These are phyloP conservation scores for Antigone vipio DNA, from an alignment of 2,113 vertebrate species.

Conservation along the genomic window DNA sequence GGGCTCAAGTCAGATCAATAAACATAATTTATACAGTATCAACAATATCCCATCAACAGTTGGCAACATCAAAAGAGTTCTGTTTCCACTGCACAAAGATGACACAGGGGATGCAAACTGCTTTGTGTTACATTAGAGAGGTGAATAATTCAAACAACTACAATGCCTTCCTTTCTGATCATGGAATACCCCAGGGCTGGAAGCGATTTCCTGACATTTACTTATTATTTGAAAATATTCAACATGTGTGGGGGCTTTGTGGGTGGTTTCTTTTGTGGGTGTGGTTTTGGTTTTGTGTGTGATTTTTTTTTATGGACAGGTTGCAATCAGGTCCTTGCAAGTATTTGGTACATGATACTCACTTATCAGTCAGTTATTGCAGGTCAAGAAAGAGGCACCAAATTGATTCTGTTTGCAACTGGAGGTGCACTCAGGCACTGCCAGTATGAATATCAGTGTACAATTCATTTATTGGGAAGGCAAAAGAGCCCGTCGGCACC, in stretches of 20 bases:
- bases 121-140: conserved; percentile 29
- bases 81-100: conserved; percentile 14
- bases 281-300: neutral
- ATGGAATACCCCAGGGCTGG: neutral
- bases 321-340: neutral
- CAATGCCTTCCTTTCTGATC: conserved; percentile 27
- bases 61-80: conserved; percentile 38
- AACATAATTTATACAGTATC: conserved; percentile 26
- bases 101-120: conserved; percentile 27
- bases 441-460: neutral
- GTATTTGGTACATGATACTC: neutral
- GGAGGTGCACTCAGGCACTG: neutral
- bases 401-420: neutral
- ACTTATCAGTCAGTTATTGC: neutral
- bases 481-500: fast-evolving
- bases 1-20: conserved; percentile 24
- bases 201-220: conserved; percentile 17
- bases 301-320: neutral
- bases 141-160: conserved; percentile 48
- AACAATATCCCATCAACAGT: conserved; percentile 34
- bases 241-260: neutral
- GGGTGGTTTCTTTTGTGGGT: neutral
- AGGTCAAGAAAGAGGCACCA: neutral
- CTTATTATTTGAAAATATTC: neutral
- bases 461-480: neutral